Conservation (phyloP, 2,888 invertebrate genomes). For the Frankliniella fusca region DNA sequence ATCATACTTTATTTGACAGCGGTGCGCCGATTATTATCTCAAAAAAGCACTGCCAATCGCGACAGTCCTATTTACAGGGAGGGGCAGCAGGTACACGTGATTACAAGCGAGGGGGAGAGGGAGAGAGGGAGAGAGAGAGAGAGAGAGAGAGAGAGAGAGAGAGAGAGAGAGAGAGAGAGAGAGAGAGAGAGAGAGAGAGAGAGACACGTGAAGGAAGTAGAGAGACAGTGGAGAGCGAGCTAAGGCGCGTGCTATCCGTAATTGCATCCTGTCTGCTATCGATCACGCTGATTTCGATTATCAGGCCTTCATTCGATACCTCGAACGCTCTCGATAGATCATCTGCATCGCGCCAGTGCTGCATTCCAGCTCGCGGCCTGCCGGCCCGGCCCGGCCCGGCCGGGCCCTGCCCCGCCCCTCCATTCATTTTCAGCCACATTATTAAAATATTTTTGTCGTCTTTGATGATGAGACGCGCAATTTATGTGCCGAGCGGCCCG, state of each 20-base stretch:
- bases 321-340: conserved; percentile 3
- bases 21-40: conserved; percentile 1
- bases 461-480: conserved; percentile 17
- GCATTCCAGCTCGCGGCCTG: background rate
- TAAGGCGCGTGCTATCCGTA: conserved; percentile 2
- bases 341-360: background rate
- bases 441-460: background rate
- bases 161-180: background rate
- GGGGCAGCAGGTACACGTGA: background rate
- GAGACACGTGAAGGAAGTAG: background rate
- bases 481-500: background rate
- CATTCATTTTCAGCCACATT: background rate
- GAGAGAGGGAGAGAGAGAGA: conserved; percentile 9
- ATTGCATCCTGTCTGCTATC: conserved; percentile 22
- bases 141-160: conserved; percentile 11
- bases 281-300: conserved; percentile 13
- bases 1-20: conserved; percentile 20
- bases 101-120: background rate
- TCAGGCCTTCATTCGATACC: conserved; percentile 11
- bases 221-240: background rate
- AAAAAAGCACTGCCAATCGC: background rate
- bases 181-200: background rate
- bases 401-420: background rate
- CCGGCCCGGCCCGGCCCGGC: too few relatives aligned
- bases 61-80: conserved; percentile 6